phyloP scores from a whole-genome alignment of 1,140 invertebrate genomes.

The Spodoptera frugiperda region DNA sequence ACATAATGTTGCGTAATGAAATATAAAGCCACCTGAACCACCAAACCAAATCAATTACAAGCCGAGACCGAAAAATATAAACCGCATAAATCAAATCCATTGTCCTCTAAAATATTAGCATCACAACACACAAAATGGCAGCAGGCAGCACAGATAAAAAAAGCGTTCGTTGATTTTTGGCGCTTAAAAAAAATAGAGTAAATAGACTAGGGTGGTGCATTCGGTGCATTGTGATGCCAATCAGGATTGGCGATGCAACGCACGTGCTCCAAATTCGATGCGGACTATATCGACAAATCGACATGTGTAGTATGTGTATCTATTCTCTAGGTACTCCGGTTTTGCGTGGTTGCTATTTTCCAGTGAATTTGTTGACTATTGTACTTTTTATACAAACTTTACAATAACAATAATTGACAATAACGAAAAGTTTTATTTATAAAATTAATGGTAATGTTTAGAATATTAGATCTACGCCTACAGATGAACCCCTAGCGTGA shows the following conservation, averaged over 20 bases:
- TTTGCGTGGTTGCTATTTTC: too few relatives aligned
- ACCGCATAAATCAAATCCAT: conserved; percentile 10
- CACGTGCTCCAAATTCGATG: conserved; percentile 21
- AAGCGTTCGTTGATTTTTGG: conserved; percentile 7
- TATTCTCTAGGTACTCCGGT: too few relatives aligned
- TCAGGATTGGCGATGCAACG: conserved; percentile 15
- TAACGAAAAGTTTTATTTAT: too few relatives aligned
- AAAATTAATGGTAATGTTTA: too few relatives aligned
- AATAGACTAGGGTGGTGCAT: background rate
- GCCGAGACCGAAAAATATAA: background rate
- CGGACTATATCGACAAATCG: background rate
- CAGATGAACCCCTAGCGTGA: too few relatives aligned
- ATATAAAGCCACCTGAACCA: background rate
- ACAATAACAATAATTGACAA: too few relatives aligned
- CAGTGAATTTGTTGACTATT: too few relatives aligned
- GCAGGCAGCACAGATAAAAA: conserved; percentile 1
- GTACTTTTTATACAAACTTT: too few relatives aligned
- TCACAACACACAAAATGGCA: background rate
- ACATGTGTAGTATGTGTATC: background rate
- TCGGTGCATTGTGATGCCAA: conserved; percentile 23
- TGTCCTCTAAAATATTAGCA: conserved; percentile 11
- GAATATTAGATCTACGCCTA: too few relatives aligned
- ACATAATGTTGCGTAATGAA: too few relatives aligned
- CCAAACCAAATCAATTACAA: background rate
- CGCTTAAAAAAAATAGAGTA: background rate